A percentile compares a stretch with the other conserved stretches of the same genome.
phyloP scores from a whole-genome alignment of 2,797 vertebrate species.

The Gymnothorax javanicus region DNA sequence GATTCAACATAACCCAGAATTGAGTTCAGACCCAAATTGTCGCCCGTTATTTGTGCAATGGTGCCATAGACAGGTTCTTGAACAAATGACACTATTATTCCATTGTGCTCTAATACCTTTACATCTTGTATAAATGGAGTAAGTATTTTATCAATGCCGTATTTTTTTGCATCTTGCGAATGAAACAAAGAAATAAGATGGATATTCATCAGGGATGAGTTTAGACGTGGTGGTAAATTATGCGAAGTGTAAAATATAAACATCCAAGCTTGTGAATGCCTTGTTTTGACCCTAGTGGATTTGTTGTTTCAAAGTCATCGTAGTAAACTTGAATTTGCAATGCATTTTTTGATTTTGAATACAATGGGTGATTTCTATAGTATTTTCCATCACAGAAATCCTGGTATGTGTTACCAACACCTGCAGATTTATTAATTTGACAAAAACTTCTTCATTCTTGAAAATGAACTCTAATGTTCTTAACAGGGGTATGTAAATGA shows the following conservation, averaged over 20 bases:
- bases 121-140: conserved; percentile 24
- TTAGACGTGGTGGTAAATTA: conserved; percentile 23
- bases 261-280: conserved; percentile 42
- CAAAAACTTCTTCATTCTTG: conserved; percentile 28
- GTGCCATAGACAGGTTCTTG: conserved; percentile 32
- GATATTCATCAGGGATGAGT: conserved; percentile 35
- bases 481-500: conserved; percentile 35
- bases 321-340: no score
- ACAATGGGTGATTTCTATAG: no score
- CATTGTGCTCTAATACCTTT: conserved; percentile 20
- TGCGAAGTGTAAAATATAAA: conserved; percentile 38
- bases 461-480: conserved; percentile 41
- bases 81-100: conserved; percentile 29
- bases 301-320: no score
- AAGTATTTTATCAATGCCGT: conserved; percentile 29
- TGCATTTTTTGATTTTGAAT: no score
- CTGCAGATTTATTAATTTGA: conserved; percentile 28
- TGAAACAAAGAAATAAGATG: conserved; percentile 27
- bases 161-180: conserved; percentile 3
- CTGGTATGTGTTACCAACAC: neutral
- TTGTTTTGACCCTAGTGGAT: conserved; percentile 40
- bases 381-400: conserved; percentile 47
- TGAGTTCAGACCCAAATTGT: conserved; percentile 26
- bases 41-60: conserved; percentile 26
- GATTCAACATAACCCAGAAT: conserved; percentile 33